A percentile compares a stretch with the other conserved stretches of the same genome.
phyloP scores from a whole-genome alignment of 1,140 invertebrate genomes.

The Solen grandis region DNA sequence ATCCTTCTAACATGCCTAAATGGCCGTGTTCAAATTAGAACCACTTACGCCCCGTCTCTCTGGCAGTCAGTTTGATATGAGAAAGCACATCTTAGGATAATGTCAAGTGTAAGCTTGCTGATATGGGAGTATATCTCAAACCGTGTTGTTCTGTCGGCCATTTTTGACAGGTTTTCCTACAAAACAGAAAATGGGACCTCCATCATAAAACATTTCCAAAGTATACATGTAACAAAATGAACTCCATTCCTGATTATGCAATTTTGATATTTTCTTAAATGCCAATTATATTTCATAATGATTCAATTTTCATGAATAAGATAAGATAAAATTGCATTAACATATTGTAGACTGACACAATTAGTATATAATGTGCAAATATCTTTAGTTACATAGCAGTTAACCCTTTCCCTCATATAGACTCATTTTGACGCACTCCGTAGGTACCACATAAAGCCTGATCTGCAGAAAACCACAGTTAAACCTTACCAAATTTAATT shows the following conservation, averaged over 20 bases:
- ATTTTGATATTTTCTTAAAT: background rate
- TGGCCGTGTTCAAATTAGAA: too few relatives aligned
- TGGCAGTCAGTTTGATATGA: slow-evolving; percentile 57
- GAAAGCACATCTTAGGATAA: slow-evolving; percentile 63
- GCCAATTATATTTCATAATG: too few relatives aligned
- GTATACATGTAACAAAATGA: background rate
- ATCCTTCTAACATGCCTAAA: too few relatives aligned
- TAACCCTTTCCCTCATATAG: background rate
- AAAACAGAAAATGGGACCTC: background rate
- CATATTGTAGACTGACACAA: too few relatives aligned
- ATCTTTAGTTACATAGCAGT: too few relatives aligned
- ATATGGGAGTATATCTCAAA: slow-evolving; percentile 47
- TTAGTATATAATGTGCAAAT: background rate
- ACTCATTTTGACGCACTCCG: too few relatives aligned
- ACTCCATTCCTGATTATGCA: background rate
- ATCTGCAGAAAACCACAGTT: too few relatives aligned
- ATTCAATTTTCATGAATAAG: too few relatives aligned
- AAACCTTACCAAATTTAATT: too few relatives aligned
- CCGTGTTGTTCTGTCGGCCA: slow-evolving; percentile 13
- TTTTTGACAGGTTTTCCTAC: slow-evolving; percentile 42
- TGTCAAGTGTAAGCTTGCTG: slow-evolving; percentile 55
- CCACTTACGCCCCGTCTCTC: slow-evolving; percentile 38
- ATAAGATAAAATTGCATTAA: too few relatives aligned
- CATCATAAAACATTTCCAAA: background rate
- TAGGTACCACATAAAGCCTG: too few relatives aligned